Base-by-base conservation (phyloP, 2,797 vertebrate species). In the Eulemur albifrons region DNA sequence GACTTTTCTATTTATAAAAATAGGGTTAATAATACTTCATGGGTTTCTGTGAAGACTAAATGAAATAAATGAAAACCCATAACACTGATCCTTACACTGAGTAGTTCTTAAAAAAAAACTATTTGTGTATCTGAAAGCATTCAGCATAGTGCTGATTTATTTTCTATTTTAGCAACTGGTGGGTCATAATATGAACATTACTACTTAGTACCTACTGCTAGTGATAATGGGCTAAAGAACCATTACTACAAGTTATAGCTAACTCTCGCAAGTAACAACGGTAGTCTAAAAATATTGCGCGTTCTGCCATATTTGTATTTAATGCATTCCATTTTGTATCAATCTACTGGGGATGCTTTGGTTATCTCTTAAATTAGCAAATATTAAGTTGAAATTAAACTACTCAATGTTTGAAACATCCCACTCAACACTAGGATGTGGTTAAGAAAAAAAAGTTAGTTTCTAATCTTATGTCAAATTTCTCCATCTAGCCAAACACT, bases 361-460 rank as follows among this genome's bases (percentile, higher is more conserved):
- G 35, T 72, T 65, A 81, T 48, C 40, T 86, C 65, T 72, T 84
- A 73, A 73, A 70, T 83, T 86, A 92, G 86, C 54, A 90, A 83
- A 90, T 20, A 87, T 21, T 45, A 84, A 85, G 32, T 67, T 3
- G 61, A 95, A 93, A 77, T 81, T 80, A 88, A 93, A 93, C 48
- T 81, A 83, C 52, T 21, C 88, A 63, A 88, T 77, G 43, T 82
- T 92, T 96, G 73, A 86, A 81, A 70, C 48, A 88, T 85, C n/a
- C 63, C 27, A 89, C 32, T 6, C 83, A 75, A 86, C 17, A 65
- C 30, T 35, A 88, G n/a, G 23, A 90, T 77, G 80, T 23, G 32
- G 63, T 27, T 93, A 94, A 87, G 63, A 11, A 90, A 81, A 35
- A 85, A 57, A 48, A 88, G 45, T 88, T 77, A 94, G 57, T 75